Percentiles rank a stretch among this genome's conserved stretches.
phyloP scores from a whole-genome alignment of 2,113 vertebrate genomes.

The Barbus barbus region DNA sequence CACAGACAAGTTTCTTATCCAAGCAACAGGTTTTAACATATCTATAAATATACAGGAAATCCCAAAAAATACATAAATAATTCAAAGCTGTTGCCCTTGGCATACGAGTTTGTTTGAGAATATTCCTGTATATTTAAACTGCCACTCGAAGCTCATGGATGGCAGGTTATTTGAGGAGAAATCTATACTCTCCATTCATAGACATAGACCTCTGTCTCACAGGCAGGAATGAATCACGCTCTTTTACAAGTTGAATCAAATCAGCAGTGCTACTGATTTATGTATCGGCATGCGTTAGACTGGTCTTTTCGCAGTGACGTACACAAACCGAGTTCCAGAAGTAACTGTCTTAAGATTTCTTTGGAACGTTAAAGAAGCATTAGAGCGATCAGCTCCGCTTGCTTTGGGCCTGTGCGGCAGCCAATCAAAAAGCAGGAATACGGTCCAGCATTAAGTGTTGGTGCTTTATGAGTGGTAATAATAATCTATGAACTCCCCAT shows the following conservation, averaged over 20 bases:
- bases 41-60: slow-evolving; percentile 75
- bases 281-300: background rate
- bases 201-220: slow-evolving; percentile 34
- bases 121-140: slow-evolving; percentile 75
- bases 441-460: background rate
- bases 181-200: slow-evolving; percentile 67
- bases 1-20: slow-evolving; percentile 62
- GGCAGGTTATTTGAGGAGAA: slow-evolving; percentile 58
- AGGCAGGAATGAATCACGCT: slow-evolving; percentile 62
- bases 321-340: background rate
- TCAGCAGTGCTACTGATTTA: slow-evolving; percentile 52
- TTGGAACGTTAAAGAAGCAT: slow-evolving; percentile 1
- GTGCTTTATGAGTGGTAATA: slow-evolving; percentile 11
- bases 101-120: slow-evolving; percentile 73
- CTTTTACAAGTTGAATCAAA: slow-evolving; percentile 57
- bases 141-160: slow-evolving; percentile 68
- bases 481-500: slow-evolving; percentile 51
- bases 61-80: slow-evolving; percentile 78
- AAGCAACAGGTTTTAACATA: slow-evolving; percentile 61
- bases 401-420: background rate
- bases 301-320: background rate
- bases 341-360: slow-evolving; percentile 9
- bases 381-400: background rate
- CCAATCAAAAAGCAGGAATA: background rate
- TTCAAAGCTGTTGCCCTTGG: slow-evolving; percentile 75